A percentile compares a stretch with the other conserved stretches of the same genome.
These are phyloP conservation scores for Phenganax marumi DNA, from an alignment of 92 coral and sea anemone genomes.

Conservation along the genomic window DNA sequence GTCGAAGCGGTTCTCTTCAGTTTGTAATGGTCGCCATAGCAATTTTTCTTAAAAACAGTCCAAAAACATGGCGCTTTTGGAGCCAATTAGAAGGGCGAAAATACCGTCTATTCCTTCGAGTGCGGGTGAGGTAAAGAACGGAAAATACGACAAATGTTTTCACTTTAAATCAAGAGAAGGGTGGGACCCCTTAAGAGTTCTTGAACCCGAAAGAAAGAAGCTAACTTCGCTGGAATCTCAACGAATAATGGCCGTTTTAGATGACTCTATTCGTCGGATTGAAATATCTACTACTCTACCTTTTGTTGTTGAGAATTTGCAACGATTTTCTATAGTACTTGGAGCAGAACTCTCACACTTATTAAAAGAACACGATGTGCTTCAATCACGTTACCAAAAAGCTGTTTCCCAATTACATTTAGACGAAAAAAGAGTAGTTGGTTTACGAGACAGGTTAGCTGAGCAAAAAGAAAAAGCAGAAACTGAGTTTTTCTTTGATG, in stretches of 20 bases:
- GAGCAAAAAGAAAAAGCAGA: conserved; percentile 10
- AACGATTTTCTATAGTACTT: conserved; percentile 79
- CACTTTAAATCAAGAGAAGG: conserved; percentile 64
- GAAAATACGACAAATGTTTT: conserved; percentile 68
- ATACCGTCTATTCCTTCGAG: conserved; percentile 94
- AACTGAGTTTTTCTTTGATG: conserved; percentile 51
- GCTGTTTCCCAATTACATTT: conserved; percentile 70
- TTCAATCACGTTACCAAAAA: conserved; percentile 85
- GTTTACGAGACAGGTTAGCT: conserved; percentile 9
- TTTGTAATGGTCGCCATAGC: conserved; percentile 53
- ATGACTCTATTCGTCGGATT: conserved; percentile 76
- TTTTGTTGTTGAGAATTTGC: conserved; percentile 71
- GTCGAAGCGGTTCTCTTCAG: not conserved
- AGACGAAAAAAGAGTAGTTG: conserved; percentile 52
- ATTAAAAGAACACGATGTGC: conserved; percentile 68
- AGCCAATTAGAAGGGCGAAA: conserved; percentile 70
- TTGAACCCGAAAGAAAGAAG: conserved; percentile 91
- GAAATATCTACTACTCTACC: conserved; percentile 88
- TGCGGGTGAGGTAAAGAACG: conserved; percentile 68
- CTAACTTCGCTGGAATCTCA: conserved; percentile 96
- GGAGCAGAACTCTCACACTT: conserved; percentile 73
- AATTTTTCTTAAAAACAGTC: conserved; percentile 50
- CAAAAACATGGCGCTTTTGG: conserved; percentile 67
- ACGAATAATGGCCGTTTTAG: conserved; percentile 84
- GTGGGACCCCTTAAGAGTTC: conserved; percentile 83